Evolutionary conservation across 2,113 vertebrate species (phyloP).

Genomic region (Axis porcinus): DNA sequence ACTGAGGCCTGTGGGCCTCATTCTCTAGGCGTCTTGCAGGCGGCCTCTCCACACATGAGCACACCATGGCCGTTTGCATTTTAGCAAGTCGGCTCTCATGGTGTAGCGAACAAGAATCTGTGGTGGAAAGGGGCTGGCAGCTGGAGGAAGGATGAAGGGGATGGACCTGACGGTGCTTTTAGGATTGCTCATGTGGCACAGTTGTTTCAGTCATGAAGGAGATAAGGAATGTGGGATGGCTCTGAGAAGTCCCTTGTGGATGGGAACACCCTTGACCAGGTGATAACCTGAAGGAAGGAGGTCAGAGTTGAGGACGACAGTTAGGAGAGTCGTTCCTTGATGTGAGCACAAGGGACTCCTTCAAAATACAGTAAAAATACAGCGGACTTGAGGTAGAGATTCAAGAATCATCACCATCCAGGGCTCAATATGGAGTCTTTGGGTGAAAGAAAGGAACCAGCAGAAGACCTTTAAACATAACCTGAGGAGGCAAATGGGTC

Average conservation of each 20-base stretch:
- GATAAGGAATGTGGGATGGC: neutral
- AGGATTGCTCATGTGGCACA: neutral
- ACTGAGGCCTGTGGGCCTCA: fast-evolving
- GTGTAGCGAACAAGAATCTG: neutral
- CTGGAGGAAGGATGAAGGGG: neutral
- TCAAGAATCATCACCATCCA: neutral
- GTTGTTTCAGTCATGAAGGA: neutral
- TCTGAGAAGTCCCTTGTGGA: neutral
- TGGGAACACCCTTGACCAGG: neutral
- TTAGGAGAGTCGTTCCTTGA: neutral
- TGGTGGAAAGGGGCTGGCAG: neutral
- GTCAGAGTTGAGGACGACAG: neutral
- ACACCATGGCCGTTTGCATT: fast-evolving
- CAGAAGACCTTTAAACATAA: neutral
- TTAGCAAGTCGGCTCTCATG: neutral
- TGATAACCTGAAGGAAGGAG: neutral
- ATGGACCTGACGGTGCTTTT: neutral
- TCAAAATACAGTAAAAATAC: too few relatives aligned
- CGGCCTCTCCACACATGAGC: neutral
- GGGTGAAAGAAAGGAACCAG: too few relatives aligned
- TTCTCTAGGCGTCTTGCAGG: neutral
- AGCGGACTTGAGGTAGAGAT: neutral
- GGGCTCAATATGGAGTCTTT: neutral
- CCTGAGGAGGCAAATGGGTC: neutral
- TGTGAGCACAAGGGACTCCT: neutral